Evolutionary conservation across 2,113 vertebrate species (phyloP), one percentile per base, ranked within the genome.

Genomic region (Phaetusa simplex): DNA sequence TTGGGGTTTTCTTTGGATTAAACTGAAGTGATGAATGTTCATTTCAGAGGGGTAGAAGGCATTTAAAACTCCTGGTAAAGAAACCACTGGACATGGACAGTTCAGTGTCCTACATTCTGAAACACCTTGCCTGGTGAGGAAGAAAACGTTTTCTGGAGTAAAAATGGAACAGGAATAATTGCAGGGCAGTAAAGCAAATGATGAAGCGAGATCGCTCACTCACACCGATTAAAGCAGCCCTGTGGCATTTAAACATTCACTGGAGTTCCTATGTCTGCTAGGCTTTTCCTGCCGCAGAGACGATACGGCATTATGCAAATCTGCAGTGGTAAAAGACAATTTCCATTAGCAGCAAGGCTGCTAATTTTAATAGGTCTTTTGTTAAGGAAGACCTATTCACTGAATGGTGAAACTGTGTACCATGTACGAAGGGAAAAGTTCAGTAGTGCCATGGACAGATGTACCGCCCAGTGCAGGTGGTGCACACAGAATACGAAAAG

Each of bases 401-500:
- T 64, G 43, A 94, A 73, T 4, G 30, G 42, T 83, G 66, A 42
- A 62, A 80, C 38, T 7, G 27, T 8, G 34, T 36, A n/a, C 53
- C 70, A 90, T n/a, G 24, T 45, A 45, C 2, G 26, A 88, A 81
- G 10, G 12, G 49, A 64, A 71, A 91, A 80, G 56, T 74, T 86
- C 76, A 55, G 21, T 18, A 58, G 29, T 13, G 3, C 20, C 65
- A 58, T 30, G 65, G 87, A 76, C 50, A 95, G 52, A 78, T 32
- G 34, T 30, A 72, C 16, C 61, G 70, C 32, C 65, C 45, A 47
- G 52, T 9, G 56, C 27, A 74, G 65, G 36, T 34, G 20, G 43
- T 26, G 30, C 24, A 42, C 45, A 18, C 8, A 36, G 32, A 80
- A 95, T 95, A 96, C 38, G 55, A 97, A 96, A 98, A 98, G 87